These are phyloP conservation scores for Carassius carassius DNA, from an alignment of 2,113 vertebrate genomes.

Conservation along the genomic window DNA sequence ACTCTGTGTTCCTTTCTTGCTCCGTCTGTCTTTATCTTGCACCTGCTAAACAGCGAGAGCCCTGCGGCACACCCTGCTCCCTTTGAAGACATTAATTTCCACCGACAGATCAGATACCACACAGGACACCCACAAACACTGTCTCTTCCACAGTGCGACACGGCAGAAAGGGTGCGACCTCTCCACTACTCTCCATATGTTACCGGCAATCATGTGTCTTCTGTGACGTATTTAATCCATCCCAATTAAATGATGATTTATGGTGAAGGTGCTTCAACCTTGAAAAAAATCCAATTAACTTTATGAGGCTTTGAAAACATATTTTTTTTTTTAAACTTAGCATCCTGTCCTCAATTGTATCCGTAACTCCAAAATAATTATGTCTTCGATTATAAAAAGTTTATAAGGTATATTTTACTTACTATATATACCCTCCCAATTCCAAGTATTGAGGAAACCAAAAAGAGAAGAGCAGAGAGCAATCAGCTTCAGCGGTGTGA, in stretches of 20 bases:
- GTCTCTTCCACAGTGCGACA: too few relatives aligned
- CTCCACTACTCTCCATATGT: not conserved
- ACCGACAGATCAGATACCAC: constrained; percentile 32
- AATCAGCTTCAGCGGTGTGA: not conserved
- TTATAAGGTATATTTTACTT: not conserved
- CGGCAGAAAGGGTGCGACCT: not conserved
- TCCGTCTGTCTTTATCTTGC: constrained; percentile 69
- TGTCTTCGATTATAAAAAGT: not conserved
- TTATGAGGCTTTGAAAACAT: not conserved
- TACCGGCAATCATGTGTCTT: not conserved
- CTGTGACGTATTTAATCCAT: not conserved
- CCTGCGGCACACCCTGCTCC: constrained; percentile 29
- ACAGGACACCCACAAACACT: constrained; percentile 7
- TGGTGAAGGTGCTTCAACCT: not conserved
- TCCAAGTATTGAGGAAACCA: not conserved
- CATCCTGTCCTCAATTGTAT: not conserved
- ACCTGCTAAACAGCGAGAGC: constrained; percentile 56
- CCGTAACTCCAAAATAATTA: not conserved
- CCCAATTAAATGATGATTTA: constrained; percentile 10
- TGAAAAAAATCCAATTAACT: not conserved
- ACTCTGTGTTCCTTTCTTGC: constrained; percentile 65
- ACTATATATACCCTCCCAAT: not conserved
- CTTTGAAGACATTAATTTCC: constrained; percentile 36
- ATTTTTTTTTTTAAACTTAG: not conserved
- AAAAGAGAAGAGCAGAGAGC: not conserved